Evolutionary conservation across 2,797 vertebrate species (phyloP), one percentile per base, ranked within the genome.

Genomic region (Xenopus petersii): DNA sequence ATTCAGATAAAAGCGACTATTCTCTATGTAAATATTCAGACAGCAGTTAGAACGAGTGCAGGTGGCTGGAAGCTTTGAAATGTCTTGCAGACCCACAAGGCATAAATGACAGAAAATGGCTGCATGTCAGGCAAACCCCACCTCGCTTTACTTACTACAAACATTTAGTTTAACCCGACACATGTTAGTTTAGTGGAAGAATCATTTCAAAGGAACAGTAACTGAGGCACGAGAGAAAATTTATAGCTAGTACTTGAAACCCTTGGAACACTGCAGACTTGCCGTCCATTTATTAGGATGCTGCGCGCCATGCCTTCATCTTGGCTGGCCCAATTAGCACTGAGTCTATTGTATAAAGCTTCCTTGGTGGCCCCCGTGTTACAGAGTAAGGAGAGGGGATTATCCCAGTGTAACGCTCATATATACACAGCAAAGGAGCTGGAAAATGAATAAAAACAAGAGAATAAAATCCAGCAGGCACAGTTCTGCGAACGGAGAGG

Each of bases 331-430:
- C 36, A 42, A 42, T 42, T 42, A 42, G 36, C 36, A 42, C 5
- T 4, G 24, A 61, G 51, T 9, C 26, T 59, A 48, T 74, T 71
- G 47, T 68, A 55, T 55, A 65, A 58, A 55, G 16, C 72, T 7
- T 68, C 66, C 49, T 56, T 59, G 68, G 61, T 30, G 81, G 49
- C 48, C 60, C 26, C 17, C 15, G 8, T 64, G 73, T 64, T 75
- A 55, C n/a, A 67, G 47, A 24, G 48, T 21, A 54, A 17, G n/a
- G 47, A 6, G 48, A 30, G 17, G 24, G 72, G 72, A 74, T 74
- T 74, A 67, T 74, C 64, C 24, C 13, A 47, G 12, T 0, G 64
- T 54, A 33, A 21, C 5, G 21, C 30, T 30, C 36, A 33, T 73
- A 64, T 59, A 73, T 65, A 65, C 63, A 58, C 42, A 65, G 36